Evolutionary conservation across 2,797 vertebrate genomes (phyloP).

Genomic region (Ctenochaetus hawaiiensis): DNA sequence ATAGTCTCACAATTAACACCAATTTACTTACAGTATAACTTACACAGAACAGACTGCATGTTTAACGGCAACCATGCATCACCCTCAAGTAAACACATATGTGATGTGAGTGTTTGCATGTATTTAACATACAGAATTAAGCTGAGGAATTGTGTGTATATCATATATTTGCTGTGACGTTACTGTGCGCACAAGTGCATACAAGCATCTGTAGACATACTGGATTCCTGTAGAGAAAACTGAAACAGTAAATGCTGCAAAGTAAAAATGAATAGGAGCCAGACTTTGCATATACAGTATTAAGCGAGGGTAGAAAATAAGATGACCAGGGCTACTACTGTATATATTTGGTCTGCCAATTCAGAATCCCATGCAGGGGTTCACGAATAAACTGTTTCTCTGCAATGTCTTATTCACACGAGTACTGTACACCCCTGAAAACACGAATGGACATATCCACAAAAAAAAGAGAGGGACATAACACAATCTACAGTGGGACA

Average conservation of each 20-base stretch:
- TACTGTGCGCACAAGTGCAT: neutral
- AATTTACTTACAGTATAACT: conserved; percentile 28
- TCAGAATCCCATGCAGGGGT: neutral
- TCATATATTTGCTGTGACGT: neutral
- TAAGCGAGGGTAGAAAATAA: neutral
- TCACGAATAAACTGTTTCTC: conserved; percentile 49
- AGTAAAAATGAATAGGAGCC: conserved; percentile 15
- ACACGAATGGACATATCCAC: conserved; percentile 17
- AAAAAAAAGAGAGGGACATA: conserved; percentile 26
- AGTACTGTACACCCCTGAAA: conserved; percentile 14
- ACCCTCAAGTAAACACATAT: conserved; percentile 11
- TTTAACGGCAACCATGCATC: conserved; percentile 12
- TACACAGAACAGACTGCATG: conserved; percentile 10
- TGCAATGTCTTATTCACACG: conserved; percentile 32
- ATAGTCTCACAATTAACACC: conserved; percentile 33
- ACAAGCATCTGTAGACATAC: neutral
- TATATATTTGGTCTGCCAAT: conserved; percentile 10
- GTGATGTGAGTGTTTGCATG: conserved; percentile 11
- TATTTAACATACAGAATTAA: conserved; percentile 18
- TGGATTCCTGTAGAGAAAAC: conserved; percentile 4
- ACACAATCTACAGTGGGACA: conserved; percentile 47
- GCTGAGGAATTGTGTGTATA: neutral
- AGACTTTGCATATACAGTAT: conserved; percentile 1
- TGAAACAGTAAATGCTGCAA: conserved; percentile 11
- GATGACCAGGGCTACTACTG: neutral